Percentiles rank a stretch among this genome's conserved stretches.
Evolutionary conservation across 2,113 vertebrate species (phyloP).

Genomic region (Sinocyclocheilus anshuiensis): DNA sequence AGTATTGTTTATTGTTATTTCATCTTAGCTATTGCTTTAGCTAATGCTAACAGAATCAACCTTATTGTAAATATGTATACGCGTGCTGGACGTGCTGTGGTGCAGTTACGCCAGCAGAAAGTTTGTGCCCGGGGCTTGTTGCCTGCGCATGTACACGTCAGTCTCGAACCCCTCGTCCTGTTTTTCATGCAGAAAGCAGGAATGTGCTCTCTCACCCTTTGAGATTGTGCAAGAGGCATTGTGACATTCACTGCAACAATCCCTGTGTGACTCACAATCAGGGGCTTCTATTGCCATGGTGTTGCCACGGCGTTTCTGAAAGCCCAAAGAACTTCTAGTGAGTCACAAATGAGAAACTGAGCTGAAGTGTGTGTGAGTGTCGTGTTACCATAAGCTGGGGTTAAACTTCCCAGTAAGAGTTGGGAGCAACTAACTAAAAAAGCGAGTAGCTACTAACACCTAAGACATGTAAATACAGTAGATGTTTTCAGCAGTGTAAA

Average conservation of each 20-base stretch:
- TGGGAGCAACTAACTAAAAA: no score
- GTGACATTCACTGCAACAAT: slow-evolving; percentile 36
- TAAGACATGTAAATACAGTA: no score
- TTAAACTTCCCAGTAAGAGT: background rate
- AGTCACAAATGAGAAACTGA: background rate
- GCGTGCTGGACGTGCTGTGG: slow-evolving; percentile 1
- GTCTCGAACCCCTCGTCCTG: slow-evolving; percentile 10
- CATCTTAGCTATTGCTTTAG: background rate
- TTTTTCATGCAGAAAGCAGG: slow-evolving; percentile 26
- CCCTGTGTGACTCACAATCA: slow-evolving; percentile 25
- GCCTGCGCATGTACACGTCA: background rate
- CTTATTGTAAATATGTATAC: background rate
- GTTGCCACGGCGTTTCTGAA: background rate
- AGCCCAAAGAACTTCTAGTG: background rate
- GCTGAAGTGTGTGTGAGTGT: background rate
- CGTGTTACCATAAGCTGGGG: background rate
- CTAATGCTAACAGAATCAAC: background rate
- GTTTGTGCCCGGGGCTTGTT: background rate
- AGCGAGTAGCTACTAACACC: no score
- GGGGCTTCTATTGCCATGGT: slow-evolving; percentile 38
- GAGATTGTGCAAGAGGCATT: slow-evolving; percentile 38
- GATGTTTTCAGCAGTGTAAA: no score
- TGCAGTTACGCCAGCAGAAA: slow-evolving; percentile 8
- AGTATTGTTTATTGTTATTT: no score
- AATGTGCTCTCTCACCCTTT: slow-evolving; percentile 32